Evolutionary conservation across 2,113 vertebrate species (phyloP), one percentile per base, ranked within the genome.

Genomic region (Nothobranchius furzeri): DNA sequence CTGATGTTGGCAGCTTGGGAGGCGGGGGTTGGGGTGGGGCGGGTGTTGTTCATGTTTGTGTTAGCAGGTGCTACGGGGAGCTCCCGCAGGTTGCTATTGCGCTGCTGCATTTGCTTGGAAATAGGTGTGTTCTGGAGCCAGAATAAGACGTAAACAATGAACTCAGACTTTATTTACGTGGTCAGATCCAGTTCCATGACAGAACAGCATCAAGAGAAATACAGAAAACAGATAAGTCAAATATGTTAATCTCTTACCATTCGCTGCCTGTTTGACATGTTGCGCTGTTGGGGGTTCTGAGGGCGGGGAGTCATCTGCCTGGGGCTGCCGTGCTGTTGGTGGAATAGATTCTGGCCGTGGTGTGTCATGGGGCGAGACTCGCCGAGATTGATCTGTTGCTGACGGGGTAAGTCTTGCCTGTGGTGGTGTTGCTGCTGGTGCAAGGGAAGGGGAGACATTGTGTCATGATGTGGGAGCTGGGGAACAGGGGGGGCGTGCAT

Each of bases 11-110:
- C 89, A 0, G 94, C 82, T 0, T 94, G 92, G 1, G 94, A 78
- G 25, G 92, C 83, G 48, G 74, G 63, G 63, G 47, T 36, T 61
- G 53, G 17, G 49, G 68, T 57, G 10, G 92, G 70, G 37, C 92
- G 92, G 62, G 43, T 75, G 48, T 58, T 91, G 89, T 73, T 88
- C 73, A 67, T 75, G 70, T 78, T 92, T 76, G 89, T 74, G 52
- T 95, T 96, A 2, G 94, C 79, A 0, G 96, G 94, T 6, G 98
- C 96, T 6, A 98, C 94, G 0, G 98, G 98, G 63, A 99, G 58
- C 76, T 98, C 98, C 0, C 98, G 95, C 55, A 99, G 70, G 78
- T 99, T 99, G 79, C 97, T 98, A 65, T 97, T 98, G 40, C 98
- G 94, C 30, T 93, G 91, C 73, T 95, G 96, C 35, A 96, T 92